Conservation (phyloP, 2,888 invertebrate genomes). For the Teinopalpus imperialis region DNA sequence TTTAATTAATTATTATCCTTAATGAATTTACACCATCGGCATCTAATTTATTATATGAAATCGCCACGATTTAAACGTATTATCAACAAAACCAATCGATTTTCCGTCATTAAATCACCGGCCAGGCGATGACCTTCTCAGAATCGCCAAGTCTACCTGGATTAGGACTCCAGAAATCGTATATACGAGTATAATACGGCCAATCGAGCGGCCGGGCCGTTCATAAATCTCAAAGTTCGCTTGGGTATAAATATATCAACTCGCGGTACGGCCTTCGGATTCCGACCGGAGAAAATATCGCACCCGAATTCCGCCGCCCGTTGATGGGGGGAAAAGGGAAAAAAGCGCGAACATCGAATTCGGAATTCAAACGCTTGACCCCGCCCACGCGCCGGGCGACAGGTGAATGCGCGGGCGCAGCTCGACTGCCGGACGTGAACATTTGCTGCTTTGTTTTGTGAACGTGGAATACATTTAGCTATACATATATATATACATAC, state of each 20-base stretch:
- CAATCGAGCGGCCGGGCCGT: constrained; percentile 46
- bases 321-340: constrained; percentile 68
- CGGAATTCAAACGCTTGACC: constrained; percentile 42
- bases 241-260: constrained; percentile 69
- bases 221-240: constrained; percentile 62
- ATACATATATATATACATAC: constrained; percentile 72
- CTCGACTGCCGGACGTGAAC: constrained; percentile 46
- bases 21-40: constrained; percentile 7
- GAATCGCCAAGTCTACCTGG: constrained; percentile 48
- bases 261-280: constrained; percentile 71
- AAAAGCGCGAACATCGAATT: constrained; percentile 67
- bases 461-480: constrained; percentile 63
- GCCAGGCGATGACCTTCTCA: constrained; percentile 28
- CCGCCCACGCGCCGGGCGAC: constrained; percentile 74
- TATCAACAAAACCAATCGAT: constrained; percentile 22
- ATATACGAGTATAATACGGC: no score
- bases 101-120: constrained; percentile 21
- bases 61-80: constrained; percentile 4
- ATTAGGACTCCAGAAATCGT: constrained; percentile 51
- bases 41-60: constrained; percentile 13
- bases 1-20: constrained; percentile 3
- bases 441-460: constrained; percentile 60
- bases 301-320: constrained; percentile 74
- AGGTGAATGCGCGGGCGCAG: constrained; percentile 76
- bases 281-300: constrained; percentile 77